Base-by-base conservation (phyloP, 2,113 vertebrate genomes). In the Oreocharis arfaki region DNA sequence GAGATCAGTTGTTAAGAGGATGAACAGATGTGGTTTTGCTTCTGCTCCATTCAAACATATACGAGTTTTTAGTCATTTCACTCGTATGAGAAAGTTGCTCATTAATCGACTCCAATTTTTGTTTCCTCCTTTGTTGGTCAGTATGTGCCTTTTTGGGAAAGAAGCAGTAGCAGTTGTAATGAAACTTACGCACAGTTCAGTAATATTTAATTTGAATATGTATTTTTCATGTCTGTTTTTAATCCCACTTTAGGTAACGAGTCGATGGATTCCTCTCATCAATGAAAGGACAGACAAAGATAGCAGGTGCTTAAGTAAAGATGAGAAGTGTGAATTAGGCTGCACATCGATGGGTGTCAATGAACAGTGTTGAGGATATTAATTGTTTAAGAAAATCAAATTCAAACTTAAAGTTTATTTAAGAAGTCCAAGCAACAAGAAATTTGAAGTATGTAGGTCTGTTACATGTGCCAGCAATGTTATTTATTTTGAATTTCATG, bases 181-280 rank as follows among this genome's bases (percentile, higher is more conserved):
- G 14, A 22, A 67, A 63, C 47, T 52, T 84, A 33, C 56, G 27
- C 63, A 11, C 20, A 28, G 16, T 52, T 90, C 27, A 49, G 52
- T 76, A 49, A 14, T n/a, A 13, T 44, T 59, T 18, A 10, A 60
- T 57, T 80, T 87, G 69, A 82, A 63, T 56, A 27, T 56, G 24
- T 70, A 2, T 79, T 79, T 93, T 81, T 93, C 64, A 49, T 89
- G 76, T 80, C 82, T 95, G 65, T 87, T 92, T 85, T 93, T 93
- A 60, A 92, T 70, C 52, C 78, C 53, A 7, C 93, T 97, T 59
- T 94, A 99, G 99, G 99, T 99, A 97, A 99, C 99, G 9, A 99
- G 99, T 97, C 99, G 99, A 89, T 99, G 99, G 99, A 99, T 99
- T 98, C 99, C 99, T 84, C 99, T 99, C 77, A 99, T 99, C 97